Conservation (phyloP, 2,113 vertebrate species). For the Aspiorhynchus laticeps region DNA sequence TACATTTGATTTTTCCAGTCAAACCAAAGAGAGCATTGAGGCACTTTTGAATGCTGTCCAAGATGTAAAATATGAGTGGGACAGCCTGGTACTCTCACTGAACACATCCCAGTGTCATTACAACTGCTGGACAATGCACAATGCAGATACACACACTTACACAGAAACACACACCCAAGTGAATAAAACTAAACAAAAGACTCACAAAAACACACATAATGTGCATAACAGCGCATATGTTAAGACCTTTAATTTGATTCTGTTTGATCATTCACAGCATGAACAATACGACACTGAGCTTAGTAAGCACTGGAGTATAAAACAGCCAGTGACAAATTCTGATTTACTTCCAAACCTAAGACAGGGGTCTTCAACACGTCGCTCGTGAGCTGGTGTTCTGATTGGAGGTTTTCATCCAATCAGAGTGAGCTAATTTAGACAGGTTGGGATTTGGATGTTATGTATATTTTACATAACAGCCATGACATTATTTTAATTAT, state of each 20-base stretch:
- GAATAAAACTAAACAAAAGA: neutral
- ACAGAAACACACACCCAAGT: neutral
- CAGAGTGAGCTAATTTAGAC: no score
- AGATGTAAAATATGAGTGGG: neutral
- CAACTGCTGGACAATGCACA: slow-evolving; percentile 41
- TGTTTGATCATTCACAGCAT: neutral
- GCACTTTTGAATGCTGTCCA: neutral
- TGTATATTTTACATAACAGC: no score
- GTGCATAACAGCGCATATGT: neutral
- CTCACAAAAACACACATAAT: neutral
- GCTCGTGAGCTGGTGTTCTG: no score
- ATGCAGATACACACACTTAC: slow-evolving; percentile 7
- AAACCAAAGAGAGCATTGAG: neutral
- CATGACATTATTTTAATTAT: no score
- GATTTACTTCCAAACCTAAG: neutral
- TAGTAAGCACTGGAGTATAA: neutral
- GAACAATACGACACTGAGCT: neutral
- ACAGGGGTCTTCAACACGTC: no score
- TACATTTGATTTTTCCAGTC: neutral
- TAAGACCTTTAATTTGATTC: neutral
- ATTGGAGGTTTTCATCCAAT: no score
- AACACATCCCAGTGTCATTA: slow-evolving; percentile 5
- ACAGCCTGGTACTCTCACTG: slow-evolving; percentile 47
- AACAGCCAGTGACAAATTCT: neutral
- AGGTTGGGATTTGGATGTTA: no score